Evolutionary conservation across 2,113 vertebrate species (phyloP).

Genomic region (Spea multiplicata): DNA sequence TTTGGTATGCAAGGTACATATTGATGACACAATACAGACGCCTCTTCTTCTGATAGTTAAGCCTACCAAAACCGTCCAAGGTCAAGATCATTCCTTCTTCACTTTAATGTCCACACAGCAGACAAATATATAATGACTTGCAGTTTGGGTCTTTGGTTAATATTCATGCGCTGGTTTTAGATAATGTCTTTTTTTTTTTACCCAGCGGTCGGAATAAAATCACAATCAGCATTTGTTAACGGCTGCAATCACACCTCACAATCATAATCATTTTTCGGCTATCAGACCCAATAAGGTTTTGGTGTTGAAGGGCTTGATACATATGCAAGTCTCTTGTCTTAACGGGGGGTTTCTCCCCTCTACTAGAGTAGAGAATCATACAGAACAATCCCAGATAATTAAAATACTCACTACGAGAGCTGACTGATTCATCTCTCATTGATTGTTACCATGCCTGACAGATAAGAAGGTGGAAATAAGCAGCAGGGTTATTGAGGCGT

Average conservation of each 20-base stretch:
- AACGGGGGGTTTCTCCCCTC: neutral
- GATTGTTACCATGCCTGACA: constrained; percentile 17
- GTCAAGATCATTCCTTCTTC: neutral
- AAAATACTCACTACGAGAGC: constrained; percentile 14
- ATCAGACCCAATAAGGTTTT: constrained; percentile 4
- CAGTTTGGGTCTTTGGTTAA: neutral
- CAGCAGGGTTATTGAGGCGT: constrained; percentile 29
- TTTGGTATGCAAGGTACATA: constrained; percentile 58
- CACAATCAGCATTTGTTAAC: constrained; percentile 30
- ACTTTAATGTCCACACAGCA: neutral
- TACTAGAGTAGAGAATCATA: constrained; percentile 32
- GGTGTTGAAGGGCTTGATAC: constrained; percentile 31
- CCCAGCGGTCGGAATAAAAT: constrained; percentile 2
- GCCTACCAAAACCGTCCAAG: neutral
- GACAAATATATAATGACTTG: neutral
- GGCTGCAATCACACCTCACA: constrained; percentile 27
- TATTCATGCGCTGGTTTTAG: constrained; percentile 3
- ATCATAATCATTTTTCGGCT: constrained; percentile 29
- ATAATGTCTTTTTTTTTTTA: neutral
- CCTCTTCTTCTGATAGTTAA: neutral
- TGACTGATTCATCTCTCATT: neutral
- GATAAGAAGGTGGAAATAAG: constrained; percentile 1
- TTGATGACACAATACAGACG: neutral
- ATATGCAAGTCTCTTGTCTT: constrained; percentile 31
- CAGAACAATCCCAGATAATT: constrained; percentile 41